phyloP scores from a whole-genome alignment of 2,888 invertebrate genomes.

The Drosophila anomalata region DNA sequence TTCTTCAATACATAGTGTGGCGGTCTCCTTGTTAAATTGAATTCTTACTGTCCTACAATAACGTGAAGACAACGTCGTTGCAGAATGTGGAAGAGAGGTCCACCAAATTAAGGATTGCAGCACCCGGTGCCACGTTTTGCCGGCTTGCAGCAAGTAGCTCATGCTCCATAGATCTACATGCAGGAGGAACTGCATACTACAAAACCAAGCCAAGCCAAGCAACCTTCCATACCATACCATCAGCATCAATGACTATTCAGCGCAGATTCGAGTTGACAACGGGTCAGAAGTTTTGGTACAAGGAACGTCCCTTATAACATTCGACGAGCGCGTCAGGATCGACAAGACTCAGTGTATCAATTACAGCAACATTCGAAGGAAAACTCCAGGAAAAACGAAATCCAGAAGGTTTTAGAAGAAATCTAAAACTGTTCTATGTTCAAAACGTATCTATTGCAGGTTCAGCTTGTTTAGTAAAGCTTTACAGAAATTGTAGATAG shows the following conservation, averaged over 20 bases:
- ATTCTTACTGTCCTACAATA: too few relatives aligned
- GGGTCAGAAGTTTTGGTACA: not conserved
- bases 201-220: too few relatives aligned
- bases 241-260: not conserved
- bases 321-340: too few relatives aligned
- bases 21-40: too few relatives aligned
- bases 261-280: not conserved
- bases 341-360: too few relatives aligned
- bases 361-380: too few relatives aligned
- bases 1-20: not conserved
- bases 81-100: conserved; percentile 3
- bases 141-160: not conserved
- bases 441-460: too few relatives aligned
- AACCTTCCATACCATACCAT: not conserved
- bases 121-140: not conserved
- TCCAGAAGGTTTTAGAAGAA: too few relatives aligned
- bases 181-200: not conserved
- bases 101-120: not conserved
- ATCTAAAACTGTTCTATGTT: too few relatives aligned
- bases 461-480: too few relatives aligned
- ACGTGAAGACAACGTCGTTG: not conserved
- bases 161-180: not conserved
- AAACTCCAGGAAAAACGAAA: too few relatives aligned
- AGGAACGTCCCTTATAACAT: not conserved
- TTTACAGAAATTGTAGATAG: too few relatives aligned